Percentiles rank a stretch among this genome's conserved stretches.
These are phyloP conservation scores for Balearica regulorum DNA, from an alignment of 2,797 vertebrate species.

Conservation along the genomic window DNA sequence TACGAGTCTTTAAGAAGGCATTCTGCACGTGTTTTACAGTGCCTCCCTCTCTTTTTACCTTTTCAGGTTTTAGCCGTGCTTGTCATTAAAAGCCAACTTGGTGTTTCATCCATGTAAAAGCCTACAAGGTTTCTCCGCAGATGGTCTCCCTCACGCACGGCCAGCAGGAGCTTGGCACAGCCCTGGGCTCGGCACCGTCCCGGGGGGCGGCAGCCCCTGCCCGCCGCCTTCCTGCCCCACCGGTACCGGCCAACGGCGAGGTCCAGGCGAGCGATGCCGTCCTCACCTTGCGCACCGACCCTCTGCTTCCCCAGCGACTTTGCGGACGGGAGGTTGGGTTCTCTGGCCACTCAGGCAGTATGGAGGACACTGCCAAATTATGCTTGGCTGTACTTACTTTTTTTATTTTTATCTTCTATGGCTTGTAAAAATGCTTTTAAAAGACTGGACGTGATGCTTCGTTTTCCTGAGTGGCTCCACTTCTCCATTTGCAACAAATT, in stretches of 20 bases:
- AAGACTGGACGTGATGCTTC: background rate
- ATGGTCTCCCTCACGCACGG: background rate
- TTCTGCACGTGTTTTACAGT: background rate
- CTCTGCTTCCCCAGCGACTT: background rate
- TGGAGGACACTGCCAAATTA: background rate
- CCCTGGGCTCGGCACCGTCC: accelerated
- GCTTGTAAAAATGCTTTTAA: slow-evolving; percentile 41
- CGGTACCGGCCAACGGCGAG: accelerated
- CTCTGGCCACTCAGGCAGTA: background rate
- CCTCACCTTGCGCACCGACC: accelerated
- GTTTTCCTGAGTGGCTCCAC: background rate
- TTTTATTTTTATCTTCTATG: background rate
- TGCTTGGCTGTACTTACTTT: background rate
- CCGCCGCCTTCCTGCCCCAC: background rate
- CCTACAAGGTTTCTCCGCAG: background rate
- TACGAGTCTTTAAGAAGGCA: accelerated
- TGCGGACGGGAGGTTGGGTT: accelerated
- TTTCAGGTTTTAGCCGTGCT: background rate
- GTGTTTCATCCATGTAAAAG: background rate
- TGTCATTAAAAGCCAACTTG: background rate
- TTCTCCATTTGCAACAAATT: background rate
- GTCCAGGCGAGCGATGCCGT: accelerated
- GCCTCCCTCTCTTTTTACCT: background rate
- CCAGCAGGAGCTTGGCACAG: background rate
- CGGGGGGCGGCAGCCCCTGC: accelerated